These are phyloP conservation scores for Lasaia peninsularis DNA, from an alignment of 1,140 invertebrate species.

Conservation along the genomic window DNA sequence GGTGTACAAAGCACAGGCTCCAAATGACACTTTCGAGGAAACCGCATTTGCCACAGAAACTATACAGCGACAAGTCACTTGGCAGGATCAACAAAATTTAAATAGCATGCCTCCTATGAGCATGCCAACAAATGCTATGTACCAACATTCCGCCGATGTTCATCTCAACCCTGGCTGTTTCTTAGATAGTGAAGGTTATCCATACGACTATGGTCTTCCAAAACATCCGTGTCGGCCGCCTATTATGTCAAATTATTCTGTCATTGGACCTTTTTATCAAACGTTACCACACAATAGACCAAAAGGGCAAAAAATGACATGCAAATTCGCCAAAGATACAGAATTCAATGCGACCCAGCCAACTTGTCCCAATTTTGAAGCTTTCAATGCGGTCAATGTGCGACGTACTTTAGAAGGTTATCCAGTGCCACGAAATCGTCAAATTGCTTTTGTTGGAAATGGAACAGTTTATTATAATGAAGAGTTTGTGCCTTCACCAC, in stretches of 20 bases:
- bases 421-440: conserved; percentile 77
- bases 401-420: conserved; percentile 89
- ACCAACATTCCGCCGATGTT: conserved; percentile 82
- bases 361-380: conserved; percentile 56
- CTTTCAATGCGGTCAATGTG: conserved; percentile 79
- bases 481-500: conserved; percentile 84
- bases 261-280: conserved; percentile 79
- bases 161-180: conserved; percentile 83
- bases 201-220: conserved; percentile 87
- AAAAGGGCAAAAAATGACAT: conserved; percentile 80
- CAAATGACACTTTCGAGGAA: conserved; percentile 60
- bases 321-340: conserved; percentile 75
- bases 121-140: conserved; percentile 73
- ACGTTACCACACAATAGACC: conserved; percentile 83
- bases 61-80: conserved; percentile 70
- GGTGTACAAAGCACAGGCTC: conserved; percentile 61
- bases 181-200: conserved; percentile 86
- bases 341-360: conserved; percentile 61
- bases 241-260: conserved; percentile 74
- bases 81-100: conserved; percentile 67
- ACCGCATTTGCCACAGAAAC: conserved; percentile 65
- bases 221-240: conserved; percentile 79
- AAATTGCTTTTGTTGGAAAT: conserved; percentile 63
- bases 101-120: conserved; percentile 58
- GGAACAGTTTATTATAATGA: conserved; percentile 76